These are phyloP conservation scores for Bujurquina vittata DNA, from an alignment of 2,113 vertebrate species.

Conservation along the genomic window DNA sequence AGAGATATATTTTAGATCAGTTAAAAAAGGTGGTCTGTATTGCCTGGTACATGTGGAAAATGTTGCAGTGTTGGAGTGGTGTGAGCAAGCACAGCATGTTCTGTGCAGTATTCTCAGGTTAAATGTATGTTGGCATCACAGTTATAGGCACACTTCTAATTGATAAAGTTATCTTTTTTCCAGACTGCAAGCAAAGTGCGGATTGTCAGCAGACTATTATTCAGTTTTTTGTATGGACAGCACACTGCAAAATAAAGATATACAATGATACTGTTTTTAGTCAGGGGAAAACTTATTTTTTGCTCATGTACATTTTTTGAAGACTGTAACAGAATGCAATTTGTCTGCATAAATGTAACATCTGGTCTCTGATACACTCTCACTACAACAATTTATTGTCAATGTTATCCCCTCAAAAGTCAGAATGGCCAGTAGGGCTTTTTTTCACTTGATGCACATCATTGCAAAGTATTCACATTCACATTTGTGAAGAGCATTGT, in stretches of 20 bases:
- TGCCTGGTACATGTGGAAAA: background rate
- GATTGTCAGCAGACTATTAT: background rate
- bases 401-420: background rate
- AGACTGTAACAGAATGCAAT: no score
- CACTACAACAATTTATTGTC: background rate
- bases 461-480: background rate
- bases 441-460: background rate
- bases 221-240: background rate
- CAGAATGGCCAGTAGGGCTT: background rate
- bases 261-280: background rate
- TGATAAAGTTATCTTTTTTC: background rate
- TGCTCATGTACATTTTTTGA: background rate
- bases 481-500: background rate
- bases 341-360: no score
- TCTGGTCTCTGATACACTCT: no score
- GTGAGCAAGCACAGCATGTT: background rate
- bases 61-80: background rate
- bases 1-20: background rate
- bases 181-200: background rate
- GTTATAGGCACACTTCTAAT: background rate
- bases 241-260: background rate
- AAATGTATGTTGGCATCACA: background rate
- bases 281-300: background rate
- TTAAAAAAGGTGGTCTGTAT: slow-evolving; percentile 11
- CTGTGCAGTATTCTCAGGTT: background rate